phyloP scores from a whole-genome alignment of 2,888 invertebrate genomes.

The Acanthococcus lagerstroemiae region DNA sequence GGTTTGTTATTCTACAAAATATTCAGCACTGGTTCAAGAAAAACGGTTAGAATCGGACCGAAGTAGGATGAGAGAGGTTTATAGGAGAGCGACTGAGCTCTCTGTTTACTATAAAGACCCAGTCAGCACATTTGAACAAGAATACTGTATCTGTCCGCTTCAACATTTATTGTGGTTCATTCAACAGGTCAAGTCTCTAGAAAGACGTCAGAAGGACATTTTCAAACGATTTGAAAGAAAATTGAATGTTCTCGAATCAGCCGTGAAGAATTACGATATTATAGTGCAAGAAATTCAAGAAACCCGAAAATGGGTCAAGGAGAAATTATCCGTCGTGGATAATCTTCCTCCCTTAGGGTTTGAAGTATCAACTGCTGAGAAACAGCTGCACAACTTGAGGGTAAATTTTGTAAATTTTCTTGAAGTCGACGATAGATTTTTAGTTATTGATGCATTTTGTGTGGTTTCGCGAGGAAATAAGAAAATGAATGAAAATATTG shows the following conservation, averaged over 20 bases:
- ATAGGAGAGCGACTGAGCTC: too few species aligned
- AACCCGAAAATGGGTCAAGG: conserved; percentile 29
- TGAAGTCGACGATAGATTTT: neutral
- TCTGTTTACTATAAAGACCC: too few species aligned
- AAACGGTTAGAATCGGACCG: too few species aligned
- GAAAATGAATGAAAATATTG: neutral
- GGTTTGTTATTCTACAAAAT: conserved; percentile 43
- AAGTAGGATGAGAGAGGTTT: too few species aligned
- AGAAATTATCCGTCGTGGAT: conserved; percentile 20
- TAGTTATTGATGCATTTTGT: neutral
- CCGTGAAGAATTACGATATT: conserved; percentile 71
- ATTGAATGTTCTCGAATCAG: conserved; percentile 69
- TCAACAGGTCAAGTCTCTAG: conserved; percentile 63
- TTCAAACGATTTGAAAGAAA: conserved; percentile 75
- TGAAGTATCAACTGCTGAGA: conserved; percentile 27
- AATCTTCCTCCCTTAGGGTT: conserved; percentile 21
- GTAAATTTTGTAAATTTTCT: conserved; percentile 15
- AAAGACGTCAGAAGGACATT: conserved; percentile 73
- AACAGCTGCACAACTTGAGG: conserved; percentile 29
- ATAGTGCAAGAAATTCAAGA: conserved; percentile 30
- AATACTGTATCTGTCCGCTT: too few species aligned
- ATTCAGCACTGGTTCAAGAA: too few species aligned
- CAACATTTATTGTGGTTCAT: conserved; percentile 34
- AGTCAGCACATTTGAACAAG: too few species aligned
- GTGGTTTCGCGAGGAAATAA: neutral